A percentile compares a stretch with the other conserved stretches of the same genome.
Evolutionary conservation across 2,797 vertebrate species (phyloP).

Genomic region (Muscicapa striata): DNA sequence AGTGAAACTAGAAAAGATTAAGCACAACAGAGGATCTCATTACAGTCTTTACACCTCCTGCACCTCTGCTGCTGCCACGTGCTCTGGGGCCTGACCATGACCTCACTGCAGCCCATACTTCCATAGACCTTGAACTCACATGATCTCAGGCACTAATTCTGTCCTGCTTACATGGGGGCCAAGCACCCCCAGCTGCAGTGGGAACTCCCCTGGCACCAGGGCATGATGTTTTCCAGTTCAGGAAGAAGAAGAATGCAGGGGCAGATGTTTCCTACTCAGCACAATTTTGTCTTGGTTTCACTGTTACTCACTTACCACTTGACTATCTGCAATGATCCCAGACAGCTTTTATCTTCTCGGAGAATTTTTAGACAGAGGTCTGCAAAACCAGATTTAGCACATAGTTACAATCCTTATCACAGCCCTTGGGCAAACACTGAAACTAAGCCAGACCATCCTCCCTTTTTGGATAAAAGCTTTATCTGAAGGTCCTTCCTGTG

Average conservation of each 20-base stretch:
- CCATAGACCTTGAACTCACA: not conserved
- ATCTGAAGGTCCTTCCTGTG: slow-evolving; percentile 24
- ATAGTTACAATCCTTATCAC: slow-evolving; percentile 32
- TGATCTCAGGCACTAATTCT: slow-evolving; percentile 17
- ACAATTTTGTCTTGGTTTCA: slow-evolving; percentile 49
- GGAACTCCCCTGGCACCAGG: not conserved
- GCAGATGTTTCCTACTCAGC: slow-evolving; percentile 46
- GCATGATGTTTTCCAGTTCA: not conserved
- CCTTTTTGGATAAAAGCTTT: not conserved
- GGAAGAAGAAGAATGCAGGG: not conserved
- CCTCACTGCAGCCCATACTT: not conserved
- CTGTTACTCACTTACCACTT: slow-evolving; percentile 83
- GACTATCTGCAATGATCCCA: slow-evolving; percentile 87
- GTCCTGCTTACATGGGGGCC: not conserved
- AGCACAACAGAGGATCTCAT: not conserved
- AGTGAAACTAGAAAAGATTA: not conserved
- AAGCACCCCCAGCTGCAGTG: not conserved
- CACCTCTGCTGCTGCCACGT: not conserved
- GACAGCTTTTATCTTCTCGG: slow-evolving; percentile 85
- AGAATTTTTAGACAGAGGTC: slow-evolving; percentile 93
- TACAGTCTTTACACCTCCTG: not conserved
- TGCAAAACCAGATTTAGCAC: slow-evolving; percentile 72
- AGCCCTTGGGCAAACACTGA: slow-evolving; percentile 22
- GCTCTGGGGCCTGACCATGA: slow-evolving; percentile 8
- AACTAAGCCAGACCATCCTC: not conserved